phyloP scores from a whole-genome alignment of 2,797 vertebrate species.

The Eulemur coronatus region DNA sequence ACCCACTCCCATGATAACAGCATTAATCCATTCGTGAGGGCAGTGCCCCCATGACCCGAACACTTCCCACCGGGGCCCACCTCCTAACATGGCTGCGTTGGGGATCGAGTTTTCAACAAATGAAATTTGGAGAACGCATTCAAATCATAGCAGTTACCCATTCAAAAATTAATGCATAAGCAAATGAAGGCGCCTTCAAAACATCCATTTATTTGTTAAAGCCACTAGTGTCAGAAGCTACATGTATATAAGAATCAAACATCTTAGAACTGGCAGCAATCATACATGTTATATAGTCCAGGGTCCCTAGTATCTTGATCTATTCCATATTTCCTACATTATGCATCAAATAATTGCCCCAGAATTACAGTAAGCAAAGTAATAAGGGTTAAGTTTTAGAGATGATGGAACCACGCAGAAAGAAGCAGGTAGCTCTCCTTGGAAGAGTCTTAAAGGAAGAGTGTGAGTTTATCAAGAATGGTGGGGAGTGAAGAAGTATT shows the following conservation, averaged over 20 bases:
- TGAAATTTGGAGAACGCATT: neutral
- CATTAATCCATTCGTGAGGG: neutral
- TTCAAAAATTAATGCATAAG: conserved; percentile 8
- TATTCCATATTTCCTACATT: neutral
- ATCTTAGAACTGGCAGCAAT: neutral
- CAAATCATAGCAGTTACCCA: neutral
- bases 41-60: neutral
- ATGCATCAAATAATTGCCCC: neutral
- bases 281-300: neutral
- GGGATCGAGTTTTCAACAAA: neutral
- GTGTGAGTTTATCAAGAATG: neutral
- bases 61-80: too few species aligned
- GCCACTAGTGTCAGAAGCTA: neutral
- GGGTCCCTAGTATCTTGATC: neutral
- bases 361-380: neutral
- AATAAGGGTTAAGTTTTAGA: neutral
- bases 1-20: neutral
- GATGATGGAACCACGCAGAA: neutral
- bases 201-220: neutral
- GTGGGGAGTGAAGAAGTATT: neutral
- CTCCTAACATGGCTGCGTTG: neutral
- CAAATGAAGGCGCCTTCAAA: neutral
- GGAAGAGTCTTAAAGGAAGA: neutral
- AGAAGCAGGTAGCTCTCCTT: neutral
- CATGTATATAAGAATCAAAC: neutral